A percentile compares a stretch with the other conserved stretches of the same genome.
phyloP scores from a whole-genome alignment of 2,888 invertebrate species.

The Micropterix aruncella region DNA sequence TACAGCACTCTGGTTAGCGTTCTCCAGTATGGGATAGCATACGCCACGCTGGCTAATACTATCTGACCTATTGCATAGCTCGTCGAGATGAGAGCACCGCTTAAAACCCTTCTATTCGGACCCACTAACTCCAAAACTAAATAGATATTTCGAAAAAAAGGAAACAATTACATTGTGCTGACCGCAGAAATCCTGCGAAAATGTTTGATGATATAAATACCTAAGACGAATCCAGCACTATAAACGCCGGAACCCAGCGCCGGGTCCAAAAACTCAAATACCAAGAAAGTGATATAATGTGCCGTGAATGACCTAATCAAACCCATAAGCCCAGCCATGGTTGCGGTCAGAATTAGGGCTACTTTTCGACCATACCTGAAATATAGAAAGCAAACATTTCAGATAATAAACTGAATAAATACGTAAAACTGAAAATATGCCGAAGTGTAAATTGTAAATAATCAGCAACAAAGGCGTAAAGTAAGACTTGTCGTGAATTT shows the following conservation, averaged over 20 bases:
- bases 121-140: slow-evolving; percentile 59
- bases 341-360: slow-evolving; percentile 40
- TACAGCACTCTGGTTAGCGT: slow-evolving; percentile 45
- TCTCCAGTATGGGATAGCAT: slow-evolving; percentile 51
- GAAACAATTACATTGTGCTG: slow-evolving; percentile 1
- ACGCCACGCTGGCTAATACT: slow-evolving; percentile 43
- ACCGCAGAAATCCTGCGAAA: no score
- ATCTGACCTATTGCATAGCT: slow-evolving; percentile 54
- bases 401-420: no score
- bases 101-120: slow-evolving; percentile 47
- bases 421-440: no score
- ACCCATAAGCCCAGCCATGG: slow-evolving; percentile 37
- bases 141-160: background rate
- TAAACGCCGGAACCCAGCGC: slow-evolving; percentile 39
- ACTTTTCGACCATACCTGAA: slow-evolving; percentile 41
- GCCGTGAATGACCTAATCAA: slow-evolving; percentile 35
- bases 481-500: no score
- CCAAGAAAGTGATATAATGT: slow-evolving; percentile 33
- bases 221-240: slow-evolving; percentile 42
- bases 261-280: slow-evolving; percentile 41
- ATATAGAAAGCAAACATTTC: no score
- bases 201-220: slow-evolving; percentile 29
- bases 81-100: slow-evolving; percentile 48
- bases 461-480: no score
- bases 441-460: no score